phyloP scores from a whole-genome alignment of 2,797 vertebrate genomes.

The Platyrinchus mystaceus region DNA sequence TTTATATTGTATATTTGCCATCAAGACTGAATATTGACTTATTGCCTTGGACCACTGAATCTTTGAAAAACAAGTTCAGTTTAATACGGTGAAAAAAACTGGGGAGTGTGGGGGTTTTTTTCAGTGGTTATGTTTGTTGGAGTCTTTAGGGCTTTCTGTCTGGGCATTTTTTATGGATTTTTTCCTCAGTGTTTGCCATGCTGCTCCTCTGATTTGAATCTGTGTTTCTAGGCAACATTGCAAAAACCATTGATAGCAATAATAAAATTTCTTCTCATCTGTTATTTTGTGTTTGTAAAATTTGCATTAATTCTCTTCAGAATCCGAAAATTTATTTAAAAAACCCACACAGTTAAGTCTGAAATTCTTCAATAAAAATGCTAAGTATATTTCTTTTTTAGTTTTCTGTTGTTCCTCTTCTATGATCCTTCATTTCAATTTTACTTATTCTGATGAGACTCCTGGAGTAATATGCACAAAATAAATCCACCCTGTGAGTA shows the following conservation, averaged over 20 bases:
- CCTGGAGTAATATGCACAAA: background rate
- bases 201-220: background rate
- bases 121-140: background rate
- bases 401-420: background rate
- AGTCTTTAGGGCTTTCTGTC: background rate
- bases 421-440: background rate
- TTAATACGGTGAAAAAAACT: background rate
- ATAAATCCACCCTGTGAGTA: background rate
- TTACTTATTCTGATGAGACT: background rate
- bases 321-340: background rate
- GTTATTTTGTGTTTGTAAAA: background rate
- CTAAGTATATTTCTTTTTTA: background rate
- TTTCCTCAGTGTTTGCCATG: background rate
- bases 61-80: slow-evolving; percentile 4
- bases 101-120: background rate
- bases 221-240: slow-evolving; percentile 3
- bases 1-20: background rate
- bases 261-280: background rate
- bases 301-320: background rate
- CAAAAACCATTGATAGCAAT: background rate
- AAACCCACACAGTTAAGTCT: background rate
- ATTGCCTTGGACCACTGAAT: background rate
- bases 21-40: background rate
- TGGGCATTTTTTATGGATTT: background rate
- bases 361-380: background rate